Evolutionary conservation across 2,888 invertebrate genomes (phyloP).

Genomic region (Pilophorus perplexus): DNA sequence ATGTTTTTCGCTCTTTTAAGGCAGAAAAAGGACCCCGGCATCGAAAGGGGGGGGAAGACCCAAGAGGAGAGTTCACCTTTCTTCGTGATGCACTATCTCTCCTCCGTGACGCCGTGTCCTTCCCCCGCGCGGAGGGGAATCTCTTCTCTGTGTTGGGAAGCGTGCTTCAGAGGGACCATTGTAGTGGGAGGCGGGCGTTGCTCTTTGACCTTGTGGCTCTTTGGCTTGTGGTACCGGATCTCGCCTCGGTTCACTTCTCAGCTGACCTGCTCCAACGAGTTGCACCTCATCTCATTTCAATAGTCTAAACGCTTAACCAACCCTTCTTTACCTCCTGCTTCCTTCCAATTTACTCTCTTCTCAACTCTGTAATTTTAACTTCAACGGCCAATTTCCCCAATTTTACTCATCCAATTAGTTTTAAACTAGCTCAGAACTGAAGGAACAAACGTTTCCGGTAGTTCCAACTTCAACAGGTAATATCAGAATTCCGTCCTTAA

Average conservation of each 20-base stretch:
- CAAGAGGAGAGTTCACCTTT: no score
- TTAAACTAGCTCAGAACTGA: no score
- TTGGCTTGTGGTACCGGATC: constrained; percentile 35
- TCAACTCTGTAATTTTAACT: no score
- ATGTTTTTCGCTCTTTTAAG: no score
- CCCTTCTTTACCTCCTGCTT: constrained; percentile 1
- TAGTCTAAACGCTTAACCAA: constrained; percentile 19
- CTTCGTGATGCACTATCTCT: constrained; percentile 29
- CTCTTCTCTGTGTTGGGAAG: constrained; percentile 6
- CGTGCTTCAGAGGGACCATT: constrained; percentile 20
- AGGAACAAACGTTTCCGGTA: no score
- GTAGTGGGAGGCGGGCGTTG: constrained; percentile 33
- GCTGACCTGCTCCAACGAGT: constrained; percentile 25
- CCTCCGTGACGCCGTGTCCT: constrained; percentile 15
- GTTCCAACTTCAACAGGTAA: no score
- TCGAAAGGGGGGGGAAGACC: no score
- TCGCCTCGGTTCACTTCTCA: constrained; percentile 33
- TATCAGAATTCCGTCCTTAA: no score
- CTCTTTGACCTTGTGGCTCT: constrained; percentile 32
- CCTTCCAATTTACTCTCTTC: not conserved
- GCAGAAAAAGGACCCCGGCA: no score
- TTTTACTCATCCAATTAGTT: no score
- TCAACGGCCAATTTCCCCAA: no score
- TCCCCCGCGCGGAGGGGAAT: not conserved
- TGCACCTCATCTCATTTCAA: constrained; percentile 25